These are phyloP conservation scores for Molossus alvarezi DNA, from an alignment of 2,797 vertebrate genomes.

Conservation along the genomic window DNA sequence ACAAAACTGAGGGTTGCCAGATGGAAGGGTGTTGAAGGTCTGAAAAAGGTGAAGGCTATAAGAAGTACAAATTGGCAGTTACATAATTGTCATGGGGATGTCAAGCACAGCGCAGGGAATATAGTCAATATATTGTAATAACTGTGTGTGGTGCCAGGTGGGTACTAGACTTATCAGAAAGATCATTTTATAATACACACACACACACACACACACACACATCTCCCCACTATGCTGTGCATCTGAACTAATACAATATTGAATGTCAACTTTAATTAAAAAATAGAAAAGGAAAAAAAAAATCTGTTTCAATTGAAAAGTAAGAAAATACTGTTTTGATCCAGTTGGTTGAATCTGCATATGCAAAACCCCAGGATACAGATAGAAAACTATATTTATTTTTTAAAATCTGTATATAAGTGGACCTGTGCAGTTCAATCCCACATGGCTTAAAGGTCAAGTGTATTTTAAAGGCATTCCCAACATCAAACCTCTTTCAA, in stretches of 20 bases:
- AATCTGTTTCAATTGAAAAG: neutral
- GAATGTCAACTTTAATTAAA: neutral
- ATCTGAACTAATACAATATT: neutral
- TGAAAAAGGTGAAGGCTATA: neutral
- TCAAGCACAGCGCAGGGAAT: neutral
- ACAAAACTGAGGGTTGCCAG: neutral
- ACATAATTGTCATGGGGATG: neutral
- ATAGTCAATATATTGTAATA: neutral
- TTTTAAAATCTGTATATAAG: neutral
- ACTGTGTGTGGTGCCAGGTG: neutral
- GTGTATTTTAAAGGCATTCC: neutral
- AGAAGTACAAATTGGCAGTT: neutral
- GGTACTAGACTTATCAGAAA: neutral
- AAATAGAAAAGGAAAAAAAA: neutral
- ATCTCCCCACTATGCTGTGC: neutral
- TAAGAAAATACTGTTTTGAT: neutral
- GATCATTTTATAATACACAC: neutral
- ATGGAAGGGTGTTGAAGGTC: neutral
- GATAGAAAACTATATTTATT: neutral
- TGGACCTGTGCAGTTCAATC: neutral
- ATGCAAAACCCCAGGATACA: neutral
- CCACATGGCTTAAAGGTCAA: neutral
- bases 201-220: neutral
- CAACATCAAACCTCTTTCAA: slow-evolving; percentile 1
- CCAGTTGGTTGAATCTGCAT: neutral